Evolutionary conservation across 2,888 invertebrate genomes (phyloP), one percentile per base, ranked within the genome.

Genomic region (Carabus problematicus): DNA sequence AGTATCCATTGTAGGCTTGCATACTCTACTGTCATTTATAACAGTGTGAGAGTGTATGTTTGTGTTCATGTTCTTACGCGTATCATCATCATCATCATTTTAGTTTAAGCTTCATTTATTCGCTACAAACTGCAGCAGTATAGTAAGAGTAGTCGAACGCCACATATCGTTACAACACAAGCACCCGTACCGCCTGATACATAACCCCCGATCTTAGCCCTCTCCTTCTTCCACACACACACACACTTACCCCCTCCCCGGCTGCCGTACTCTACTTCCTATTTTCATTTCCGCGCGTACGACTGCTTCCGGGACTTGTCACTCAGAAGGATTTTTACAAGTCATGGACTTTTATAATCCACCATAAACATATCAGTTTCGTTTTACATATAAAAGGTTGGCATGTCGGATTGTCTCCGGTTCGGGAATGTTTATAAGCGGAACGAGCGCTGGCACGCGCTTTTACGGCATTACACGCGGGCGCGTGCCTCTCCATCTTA

Each of bases 291-390:
- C 82, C 81, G 78, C 72, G 76, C 77, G 78, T 63, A 78, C 78
- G 78, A 77, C 79, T 75, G 77, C 77, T 78, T 79, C 79, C 79
- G 79, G 79, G 77, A 78, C 72, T 80, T 81, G 81, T 81, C 82
- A 81, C 81, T 81, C 81, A 80, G 3, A 29, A 29, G 75, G 76
- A 82, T 82, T 82, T 81, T 82, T 79, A 82, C 82, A 81, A 81
- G 79, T 81, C 81, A 82, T 82, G 80, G 78, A 81, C 77, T 81
- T 82, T 82, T 81, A 82, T 81, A 81, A 81, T 81, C 80, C 76
- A 73, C 79, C 77, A 80, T 80, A 79, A 81, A 80, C 79, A 80
- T 80, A 81, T 80, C 81, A 79, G 79, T 79, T 79, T 78, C 78
- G 78, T 78, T 81, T 81, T 80, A 78, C 81, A 81, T 80, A 80